Evolutionary conservation across 2,113 vertebrate genomes (phyloP).

Genomic region (Stigmatopora argus): DNA sequence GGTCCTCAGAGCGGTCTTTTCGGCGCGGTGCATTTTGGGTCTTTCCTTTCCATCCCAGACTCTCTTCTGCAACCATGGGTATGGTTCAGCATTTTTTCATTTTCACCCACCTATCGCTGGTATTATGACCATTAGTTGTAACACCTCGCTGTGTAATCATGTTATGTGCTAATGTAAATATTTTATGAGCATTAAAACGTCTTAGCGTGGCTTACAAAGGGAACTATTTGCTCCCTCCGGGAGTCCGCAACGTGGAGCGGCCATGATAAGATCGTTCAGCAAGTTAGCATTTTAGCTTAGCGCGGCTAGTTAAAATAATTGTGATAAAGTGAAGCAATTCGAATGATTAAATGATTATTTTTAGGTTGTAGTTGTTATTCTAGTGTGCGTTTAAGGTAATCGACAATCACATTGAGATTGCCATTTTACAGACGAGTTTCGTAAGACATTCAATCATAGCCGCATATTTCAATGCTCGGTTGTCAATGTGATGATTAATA

Average conservation of each 20-base stretch:
- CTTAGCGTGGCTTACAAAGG: background rate
- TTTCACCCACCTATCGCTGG: rapidly evolving
- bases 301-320: background rate
- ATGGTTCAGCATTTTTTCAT: constrained; percentile 18
- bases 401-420: too few species aligned
- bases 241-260: constrained; percentile 64
- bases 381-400: too few species aligned
- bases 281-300: constrained; percentile 35
- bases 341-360: too few species aligned
- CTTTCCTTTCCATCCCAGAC: constrained; percentile 71
- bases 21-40: constrained; percentile 67
- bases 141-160: background rate
- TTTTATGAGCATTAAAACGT: background rate
- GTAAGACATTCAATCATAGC: too few species aligned
- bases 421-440: too few species aligned
- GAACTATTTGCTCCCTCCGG: rapidly evolving
- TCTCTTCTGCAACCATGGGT: constrained; percentile 73
- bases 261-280: constrained; percentile 27
- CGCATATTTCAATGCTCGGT: too few species aligned
- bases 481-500: too few species aligned
- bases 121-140: rapidly evolving
- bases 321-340: background rate
- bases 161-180: background rate
- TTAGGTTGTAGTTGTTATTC: too few species aligned
- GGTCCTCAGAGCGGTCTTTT: constrained; percentile 50